Evolutionary conservation across 2,888 invertebrate genomes (phyloP).

Genomic region (Leucophenga maculata): DNA sequence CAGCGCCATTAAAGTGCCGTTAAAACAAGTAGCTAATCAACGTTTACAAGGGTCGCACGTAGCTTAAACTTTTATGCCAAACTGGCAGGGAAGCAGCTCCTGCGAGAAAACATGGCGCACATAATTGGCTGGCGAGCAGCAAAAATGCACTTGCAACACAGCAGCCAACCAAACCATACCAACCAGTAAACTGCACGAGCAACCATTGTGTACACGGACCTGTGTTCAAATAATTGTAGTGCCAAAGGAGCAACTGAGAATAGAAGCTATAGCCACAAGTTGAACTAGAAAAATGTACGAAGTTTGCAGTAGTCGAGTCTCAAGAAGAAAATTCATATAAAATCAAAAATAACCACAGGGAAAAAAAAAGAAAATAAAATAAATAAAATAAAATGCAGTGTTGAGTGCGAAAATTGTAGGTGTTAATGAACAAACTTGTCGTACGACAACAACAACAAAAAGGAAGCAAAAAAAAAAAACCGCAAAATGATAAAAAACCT

Average conservation of each 20-base stretch:
- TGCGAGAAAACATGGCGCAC: slow-evolving; percentile 13
- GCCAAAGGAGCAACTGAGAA: slow-evolving; percentile 17
- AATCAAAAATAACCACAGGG: slow-evolving; percentile 20
- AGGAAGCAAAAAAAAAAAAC: slow-evolving; percentile 43
- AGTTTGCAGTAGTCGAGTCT: slow-evolving; percentile 28
- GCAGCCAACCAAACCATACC: neutral
- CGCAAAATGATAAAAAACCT: slow-evolving; percentile 55
- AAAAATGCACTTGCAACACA: slow-evolving; percentile 36
- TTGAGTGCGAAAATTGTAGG: slow-evolving; percentile 51
- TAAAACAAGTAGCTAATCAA: slow-evolving; percentile 56
- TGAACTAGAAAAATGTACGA: neutral
- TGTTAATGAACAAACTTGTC: slow-evolving; percentile 67
- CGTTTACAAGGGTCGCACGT: slow-evolving; percentile 53
- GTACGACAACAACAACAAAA: slow-evolving; percentile 40
- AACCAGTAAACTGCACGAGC: slow-evolving; percentile 5
- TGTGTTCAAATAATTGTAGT: slow-evolving; percentile 28
- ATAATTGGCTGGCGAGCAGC: slow-evolving; percentile 7
- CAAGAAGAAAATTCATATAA: slow-evolving; percentile 11
- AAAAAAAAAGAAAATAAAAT: neutral
- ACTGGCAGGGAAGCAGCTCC: slow-evolving; percentile 30
- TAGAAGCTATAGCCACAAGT: slow-evolving; percentile 30
- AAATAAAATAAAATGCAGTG: neutral
- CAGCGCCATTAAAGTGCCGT: slow-evolving; percentile 40
- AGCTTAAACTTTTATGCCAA: slow-evolving; percentile 45
- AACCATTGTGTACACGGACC: slow-evolving; percentile 51